These are phyloP conservation scores for Xyliphius kryptos DNA, from an alignment of 2,113 vertebrate species.

Conservation along the genomic window DNA sequence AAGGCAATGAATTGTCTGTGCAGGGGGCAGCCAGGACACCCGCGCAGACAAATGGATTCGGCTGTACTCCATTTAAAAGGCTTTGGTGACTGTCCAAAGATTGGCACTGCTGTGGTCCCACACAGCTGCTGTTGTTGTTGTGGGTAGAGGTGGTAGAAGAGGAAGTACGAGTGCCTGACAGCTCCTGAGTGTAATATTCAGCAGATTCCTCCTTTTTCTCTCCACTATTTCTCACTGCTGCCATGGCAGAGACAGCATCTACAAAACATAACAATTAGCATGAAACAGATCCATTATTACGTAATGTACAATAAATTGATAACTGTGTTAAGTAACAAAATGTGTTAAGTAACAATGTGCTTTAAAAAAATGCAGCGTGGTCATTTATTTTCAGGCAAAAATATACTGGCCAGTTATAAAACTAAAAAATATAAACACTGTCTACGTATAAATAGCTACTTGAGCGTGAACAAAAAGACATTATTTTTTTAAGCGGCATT, in stretches of 20 bases:
- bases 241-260: slow-evolving; percentile 58
- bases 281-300: slow-evolving; percentile 6
- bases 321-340: not conserved
- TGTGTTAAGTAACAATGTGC: too few relatives aligned
- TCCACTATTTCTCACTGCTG: slow-evolving; percentile 75
- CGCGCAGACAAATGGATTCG: slow-evolving; percentile 81
- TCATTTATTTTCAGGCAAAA: too few relatives aligned
- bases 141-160: slow-evolving; percentile 53
- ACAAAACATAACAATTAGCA: slow-evolving; percentile 23
- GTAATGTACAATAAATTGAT: not conserved
- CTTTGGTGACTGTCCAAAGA: slow-evolving; percentile 83
- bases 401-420: not conserved
- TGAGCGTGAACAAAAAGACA: slow-evolving; percentile 43
- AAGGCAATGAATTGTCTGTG: slow-evolving; percentile 80
- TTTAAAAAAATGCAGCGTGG: too few relatives aligned
- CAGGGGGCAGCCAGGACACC: slow-evolving; percentile 82
- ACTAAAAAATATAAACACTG: not conserved
- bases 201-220: slow-evolving; percentile 65
- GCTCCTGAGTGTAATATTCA: slow-evolving; percentile 51
- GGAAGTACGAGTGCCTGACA: slow-evolving; percentile 68
- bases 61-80: slow-evolving; percentile 94
- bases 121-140: slow-evolving; percentile 63
- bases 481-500: slow-evolving; percentile 47
- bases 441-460: slow-evolving; percentile 3
- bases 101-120: slow-evolving; percentile 72